These are phyloP conservation scores for Nothobranchius furzeri DNA, from an alignment of 2,113 vertebrate species.

Conservation along the genomic window DNA sequence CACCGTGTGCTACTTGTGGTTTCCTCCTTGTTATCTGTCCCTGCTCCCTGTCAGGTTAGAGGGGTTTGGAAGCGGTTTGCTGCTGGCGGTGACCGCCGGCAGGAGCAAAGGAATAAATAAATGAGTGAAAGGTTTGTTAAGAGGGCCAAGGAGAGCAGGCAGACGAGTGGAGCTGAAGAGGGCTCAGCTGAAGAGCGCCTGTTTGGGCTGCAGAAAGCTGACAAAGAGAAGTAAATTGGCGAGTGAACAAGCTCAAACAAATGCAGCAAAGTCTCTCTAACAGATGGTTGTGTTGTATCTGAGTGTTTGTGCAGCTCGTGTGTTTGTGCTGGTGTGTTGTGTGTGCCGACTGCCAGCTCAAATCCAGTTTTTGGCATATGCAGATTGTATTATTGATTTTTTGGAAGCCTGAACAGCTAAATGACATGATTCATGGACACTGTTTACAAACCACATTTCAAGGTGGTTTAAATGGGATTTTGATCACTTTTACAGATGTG, in stretches of 20 bases:
- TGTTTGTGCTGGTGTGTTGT: background rate
- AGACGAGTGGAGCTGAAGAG: constrained; percentile 55
- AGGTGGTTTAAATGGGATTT: too few relatives aligned
- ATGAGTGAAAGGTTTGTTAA: constrained; percentile 50
- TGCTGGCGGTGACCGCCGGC: constrained; percentile 4
- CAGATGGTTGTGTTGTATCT: background rate
- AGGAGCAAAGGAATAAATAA: constrained; percentile 37
- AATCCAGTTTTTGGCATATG: background rate
- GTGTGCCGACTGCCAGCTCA: background rate
- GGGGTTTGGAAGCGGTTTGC: constrained; percentile 15
- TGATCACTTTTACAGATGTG: too few relatives aligned
- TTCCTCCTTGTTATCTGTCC: constrained; percentile 30
- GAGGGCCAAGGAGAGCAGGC: constrained; percentile 9
- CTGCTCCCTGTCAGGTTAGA: constrained; percentile 15
- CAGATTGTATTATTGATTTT: background rate
- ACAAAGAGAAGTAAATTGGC: constrained; percentile 58
- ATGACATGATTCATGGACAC: background rate
- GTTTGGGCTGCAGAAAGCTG: constrained; percentile 40
- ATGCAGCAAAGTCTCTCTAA: constrained; percentile 9
- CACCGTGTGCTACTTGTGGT: background rate
- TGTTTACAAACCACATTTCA: background rate
- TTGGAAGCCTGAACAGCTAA: background rate
- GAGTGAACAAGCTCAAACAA: constrained; percentile 42
- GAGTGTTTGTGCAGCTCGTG: background rate
- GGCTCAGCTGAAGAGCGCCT: constrained; percentile 50